Evolutionary conservation across 64 coral and sea anemone species (phyloP), one percentile per base, ranked within the genome.

Genomic region (Montipora sp.): DNA sequence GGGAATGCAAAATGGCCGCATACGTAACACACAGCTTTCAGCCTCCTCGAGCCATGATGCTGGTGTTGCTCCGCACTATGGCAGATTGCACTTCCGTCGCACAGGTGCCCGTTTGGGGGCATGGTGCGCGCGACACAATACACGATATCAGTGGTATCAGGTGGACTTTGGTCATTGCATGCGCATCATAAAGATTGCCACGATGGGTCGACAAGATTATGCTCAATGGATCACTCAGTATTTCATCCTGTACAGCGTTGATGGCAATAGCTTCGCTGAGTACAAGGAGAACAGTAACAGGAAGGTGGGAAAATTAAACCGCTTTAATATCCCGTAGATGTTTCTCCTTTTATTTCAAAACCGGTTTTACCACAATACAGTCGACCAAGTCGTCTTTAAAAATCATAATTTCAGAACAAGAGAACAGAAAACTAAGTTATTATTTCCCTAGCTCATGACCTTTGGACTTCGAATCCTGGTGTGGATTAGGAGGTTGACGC

Each of bases 211-310:
- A 58, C 95, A 96, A 66, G 95, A 96, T 43, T 15, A 5, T 12
- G 48, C 72, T 19, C 95, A 96, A 77, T 96, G 95, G 95, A 92
- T 96, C 65, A 96, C 55, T 22, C 80, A 91, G 50, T 96, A 96
- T 63, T 96, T 83, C 57, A 23, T 96, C 19, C 49, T 82, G 67
- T 94, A 96, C 83, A 94, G 92, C 47, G 88, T 94, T n/a, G 95
- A 96, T 71, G 87, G 81, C 3, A 36, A 36, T 36, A 83, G 63
- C 7, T 96, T 93, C 70, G 73, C 77, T 23, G 95, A 96, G 11
- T 96, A 96, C 83, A 94, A 94, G 66, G 43, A 82, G 50, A 96
- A 91, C 55, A 90, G 91, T 21, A 27, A 46, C 21, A 79, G 95
- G 90, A 96, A 96, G 92, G 95, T 96, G 23, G 66, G 14, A n/a